Percentiles rank a stretch among this genome's conserved stretches.
Conservation (phyloP, 2,797 vertebrate species). For the Sarcoramphus papa region DNA sequence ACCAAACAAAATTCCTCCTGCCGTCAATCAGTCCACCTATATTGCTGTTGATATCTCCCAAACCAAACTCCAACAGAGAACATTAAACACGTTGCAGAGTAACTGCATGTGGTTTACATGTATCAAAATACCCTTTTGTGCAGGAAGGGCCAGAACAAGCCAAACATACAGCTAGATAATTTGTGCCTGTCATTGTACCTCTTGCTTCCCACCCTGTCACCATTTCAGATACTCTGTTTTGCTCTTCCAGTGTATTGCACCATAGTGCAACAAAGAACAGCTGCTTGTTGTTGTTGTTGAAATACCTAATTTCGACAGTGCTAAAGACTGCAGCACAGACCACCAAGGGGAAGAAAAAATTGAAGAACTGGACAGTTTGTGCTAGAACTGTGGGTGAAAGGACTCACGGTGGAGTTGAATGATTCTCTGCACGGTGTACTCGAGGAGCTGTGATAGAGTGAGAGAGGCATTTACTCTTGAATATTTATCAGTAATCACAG, state of each 20-base stretch:
- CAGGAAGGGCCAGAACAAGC: background rate
- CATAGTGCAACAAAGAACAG: background rate
- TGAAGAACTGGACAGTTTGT: background rate
- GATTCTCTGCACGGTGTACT: background rate
- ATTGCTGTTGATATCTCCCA: background rate
- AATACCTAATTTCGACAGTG: background rate
- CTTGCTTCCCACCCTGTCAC: background rate
- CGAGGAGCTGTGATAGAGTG: background rate
- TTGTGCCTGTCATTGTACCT: no score
- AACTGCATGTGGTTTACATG: background rate
- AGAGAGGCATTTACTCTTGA: background rate
- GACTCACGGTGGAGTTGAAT: accelerated
- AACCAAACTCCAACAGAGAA: background rate
- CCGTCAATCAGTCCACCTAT: background rate
- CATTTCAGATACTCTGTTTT: background rate
- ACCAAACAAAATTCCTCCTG: background rate
- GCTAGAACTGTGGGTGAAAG: background rate
- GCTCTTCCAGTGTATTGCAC: background rate
- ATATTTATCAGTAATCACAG: background rate
- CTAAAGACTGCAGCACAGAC: background rate
- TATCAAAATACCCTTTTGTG: background rate
- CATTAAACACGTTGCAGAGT: background rate
- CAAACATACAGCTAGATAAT: background rate
- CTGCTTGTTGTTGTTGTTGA: background rate
- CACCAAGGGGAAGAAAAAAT: background rate